Base-by-base conservation (phyloP, 23 tunicate genomes). In the Oikopleura dioica region DNA sequence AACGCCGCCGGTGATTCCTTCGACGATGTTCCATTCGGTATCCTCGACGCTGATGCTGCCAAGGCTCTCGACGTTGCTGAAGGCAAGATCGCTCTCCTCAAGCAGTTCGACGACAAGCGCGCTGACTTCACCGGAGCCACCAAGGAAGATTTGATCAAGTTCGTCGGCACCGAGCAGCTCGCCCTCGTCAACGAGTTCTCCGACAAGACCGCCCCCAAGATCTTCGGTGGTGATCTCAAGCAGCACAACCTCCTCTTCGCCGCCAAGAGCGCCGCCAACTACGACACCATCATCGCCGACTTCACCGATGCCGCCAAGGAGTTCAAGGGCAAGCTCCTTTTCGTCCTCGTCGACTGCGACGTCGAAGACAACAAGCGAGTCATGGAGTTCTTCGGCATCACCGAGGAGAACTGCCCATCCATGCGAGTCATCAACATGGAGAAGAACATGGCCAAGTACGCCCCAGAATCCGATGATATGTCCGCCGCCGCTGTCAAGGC, bases 371-470 rank as follows among this genome's bases (percentile, higher is more conserved):
- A 91, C 87, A 77, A 82, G 72, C 77, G 97, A 78, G 87, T 91
- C 0, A 85, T 91, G 97, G 97, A 91, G 77, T 91, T 91, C 84
- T 91, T 91, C 51, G 97, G 97, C 0, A 68, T 91, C 36, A 59
- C 87, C 5, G 82, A 77, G 21, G 78, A 59, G 1, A 87, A 91
- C 51, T 37, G 85, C 35, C 97, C 97, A 0, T 78, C 59, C 75
- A 80, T 82, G 84, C 50, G 97, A 69, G 78, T 91, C 77, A 91
- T 91, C 82, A 91, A 91, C 76, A 91, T 91, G 97, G 77, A 82
- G 0, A 91, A 91, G 0, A 88, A 91, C 75, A 91, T 91, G 97
- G 97, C 97, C 79, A 91, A 91, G 59, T 91, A 79, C 69, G 85
- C 85, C 76, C 97, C 97, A 30, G 87, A 82, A 31, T 50, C 76